phyloP scores from a whole-genome alignment of 2,113 vertebrate genomes.

The Callocephalon fimbriatum region DNA sequence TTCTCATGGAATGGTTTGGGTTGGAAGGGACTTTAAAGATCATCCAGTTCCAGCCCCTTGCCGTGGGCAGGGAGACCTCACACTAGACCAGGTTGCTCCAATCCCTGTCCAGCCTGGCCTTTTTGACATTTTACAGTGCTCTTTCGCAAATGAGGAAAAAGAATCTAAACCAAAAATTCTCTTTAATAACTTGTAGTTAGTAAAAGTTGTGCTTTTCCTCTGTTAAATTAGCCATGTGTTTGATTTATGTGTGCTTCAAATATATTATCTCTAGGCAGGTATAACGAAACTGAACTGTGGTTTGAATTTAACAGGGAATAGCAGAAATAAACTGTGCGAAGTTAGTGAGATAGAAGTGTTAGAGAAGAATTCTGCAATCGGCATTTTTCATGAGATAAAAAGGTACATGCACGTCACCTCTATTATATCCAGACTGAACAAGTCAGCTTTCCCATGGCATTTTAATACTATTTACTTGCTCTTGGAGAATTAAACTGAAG shows the following conservation, averaged over 20 bases:
- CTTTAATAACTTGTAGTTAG: background rate
- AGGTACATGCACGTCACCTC: rapidly evolving
- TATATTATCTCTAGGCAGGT: background rate
- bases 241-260: rapidly evolving
- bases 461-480: background rate
- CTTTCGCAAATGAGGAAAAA: background rate
- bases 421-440: no score
- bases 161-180: rapidly evolving
- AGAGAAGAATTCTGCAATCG: background rate
- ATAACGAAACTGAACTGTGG: background rate
- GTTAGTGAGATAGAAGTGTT: background rate
- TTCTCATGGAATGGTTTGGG: background rate
- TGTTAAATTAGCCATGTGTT: no score
- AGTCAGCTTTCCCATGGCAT: background rate
- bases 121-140: background rate
- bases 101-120: background rate
- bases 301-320: background rate
- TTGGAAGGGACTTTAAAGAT: background rate
- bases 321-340: background rate
- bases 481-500: background rate
- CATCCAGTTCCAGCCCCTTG: background rate
- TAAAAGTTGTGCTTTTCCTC: background rate
- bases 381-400: background rate
- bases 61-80: background rate
- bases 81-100: background rate